These are phyloP conservation scores for Neoarius graeffei DNA, from an alignment of 2,113 vertebrate genomes.

Conservation along the genomic window DNA sequence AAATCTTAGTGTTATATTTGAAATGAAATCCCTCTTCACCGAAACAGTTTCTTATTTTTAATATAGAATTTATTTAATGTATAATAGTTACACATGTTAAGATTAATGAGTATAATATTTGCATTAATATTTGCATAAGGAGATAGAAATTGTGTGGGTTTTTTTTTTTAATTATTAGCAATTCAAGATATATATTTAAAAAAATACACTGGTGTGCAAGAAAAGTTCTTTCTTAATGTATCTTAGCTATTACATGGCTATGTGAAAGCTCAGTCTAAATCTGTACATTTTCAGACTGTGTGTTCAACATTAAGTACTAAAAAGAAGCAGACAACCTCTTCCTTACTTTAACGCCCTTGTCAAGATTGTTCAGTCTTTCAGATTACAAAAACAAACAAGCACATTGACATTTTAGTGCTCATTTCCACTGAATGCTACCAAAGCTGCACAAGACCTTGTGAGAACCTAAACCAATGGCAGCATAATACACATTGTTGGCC, in stretches of 20 bases:
- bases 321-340: constrained; percentile 12
- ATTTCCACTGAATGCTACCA: constrained; percentile 48
- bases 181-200: background rate
- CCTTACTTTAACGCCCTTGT: constrained; percentile 35
- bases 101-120: background rate
- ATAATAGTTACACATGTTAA: background rate
- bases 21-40: background rate
- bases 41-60: background rate
- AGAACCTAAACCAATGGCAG: constrained; percentile 75
- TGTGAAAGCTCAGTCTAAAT: background rate
- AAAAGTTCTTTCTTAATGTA: background rate
- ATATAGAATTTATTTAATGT: background rate
- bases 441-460: constrained; percentile 54
- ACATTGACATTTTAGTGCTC: constrained; percentile 53
- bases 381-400: constrained; percentile 58
- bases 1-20: background rate
- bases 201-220: background rate
- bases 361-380: constrained; percentile 43
- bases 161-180: background rate
- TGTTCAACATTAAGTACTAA: constrained; percentile 2
- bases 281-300: constrained; percentile 12
- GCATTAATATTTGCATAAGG: background rate
- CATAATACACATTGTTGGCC: constrained; percentile 77
- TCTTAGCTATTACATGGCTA: background rate
- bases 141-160: too few species aligned